Percentiles rank a stretch among this genome's conserved stretches.
Conservation (phyloP, 1,140 invertebrate genomes). For the Laupala kohalensis region DNA sequence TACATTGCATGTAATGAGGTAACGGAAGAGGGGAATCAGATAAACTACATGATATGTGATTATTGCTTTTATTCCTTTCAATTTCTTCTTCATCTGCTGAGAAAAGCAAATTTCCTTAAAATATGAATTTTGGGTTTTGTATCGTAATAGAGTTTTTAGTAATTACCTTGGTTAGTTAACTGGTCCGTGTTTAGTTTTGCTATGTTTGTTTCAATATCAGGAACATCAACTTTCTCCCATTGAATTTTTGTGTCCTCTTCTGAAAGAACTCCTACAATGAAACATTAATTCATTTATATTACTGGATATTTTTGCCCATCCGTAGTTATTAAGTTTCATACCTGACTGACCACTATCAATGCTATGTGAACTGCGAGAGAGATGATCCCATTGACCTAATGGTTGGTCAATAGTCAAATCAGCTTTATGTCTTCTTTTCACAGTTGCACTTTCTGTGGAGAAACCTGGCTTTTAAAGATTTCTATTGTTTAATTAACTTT, state of each 20-base stretch:
- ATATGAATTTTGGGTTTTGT: too few species aligned
- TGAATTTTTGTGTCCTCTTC: neutral
- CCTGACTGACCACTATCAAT: conserved; percentile 7
- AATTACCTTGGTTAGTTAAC: too few species aligned
- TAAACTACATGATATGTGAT: neutral
- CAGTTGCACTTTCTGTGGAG: conserved; percentile 7
- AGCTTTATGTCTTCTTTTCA: conserved; percentile 6
- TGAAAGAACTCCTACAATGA: neutral
- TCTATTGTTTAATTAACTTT: too few species aligned
- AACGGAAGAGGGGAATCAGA: neutral
- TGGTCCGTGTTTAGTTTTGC: too few species aligned
- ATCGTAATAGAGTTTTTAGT: too few species aligned
- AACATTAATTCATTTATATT: neutral
- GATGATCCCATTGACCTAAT: neutral
- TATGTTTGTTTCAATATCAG: neutral
- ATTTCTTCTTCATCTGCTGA: neutral
- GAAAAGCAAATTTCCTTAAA: neutral
- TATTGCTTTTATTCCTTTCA: neutral
- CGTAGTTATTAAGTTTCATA: conserved; percentile 1
- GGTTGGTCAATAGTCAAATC: neutral
- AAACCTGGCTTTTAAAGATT: too few species aligned
- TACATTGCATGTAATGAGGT: neutral
- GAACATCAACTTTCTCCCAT: neutral
- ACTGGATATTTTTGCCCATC: neutral
- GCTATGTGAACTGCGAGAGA: conserved; percentile 3